These are phyloP conservation scores for Exocentrus adspersus DNA, from an alignment of 2,888 invertebrate genomes.

Conservation along the genomic window DNA sequence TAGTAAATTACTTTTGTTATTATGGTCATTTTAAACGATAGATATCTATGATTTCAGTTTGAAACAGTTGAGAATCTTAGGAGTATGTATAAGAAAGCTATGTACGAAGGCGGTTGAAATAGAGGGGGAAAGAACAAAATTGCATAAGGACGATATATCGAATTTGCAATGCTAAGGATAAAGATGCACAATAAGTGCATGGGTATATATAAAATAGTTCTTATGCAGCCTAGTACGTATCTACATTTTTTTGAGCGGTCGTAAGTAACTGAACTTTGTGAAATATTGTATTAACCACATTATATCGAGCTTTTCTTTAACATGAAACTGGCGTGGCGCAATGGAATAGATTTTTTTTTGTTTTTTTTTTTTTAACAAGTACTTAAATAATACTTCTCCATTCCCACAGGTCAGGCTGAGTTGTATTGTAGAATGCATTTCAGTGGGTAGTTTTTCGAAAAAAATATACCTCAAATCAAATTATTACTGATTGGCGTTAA, in stretches of 20 bases:
- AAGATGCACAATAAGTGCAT: conserved; percentile 45
- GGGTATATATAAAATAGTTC: conserved; percentile 47
- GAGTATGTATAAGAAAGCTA: conserved; percentile 57
- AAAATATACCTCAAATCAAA: too few species aligned
- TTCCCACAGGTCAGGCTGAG: too few species aligned
- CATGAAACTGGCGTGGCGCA: neutral
- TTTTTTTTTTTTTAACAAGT: neutral
- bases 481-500: too few species aligned
- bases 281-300: conserved; percentile 46
- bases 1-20: conserved; percentile 30
- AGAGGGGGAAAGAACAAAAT: conserved; percentile 48
- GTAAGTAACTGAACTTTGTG: conserved; percentile 48
- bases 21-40: conserved; percentile 56
- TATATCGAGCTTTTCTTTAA: conserved; percentile 27
- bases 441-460: too few species aligned
- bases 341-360: too few species aligned
- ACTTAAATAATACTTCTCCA: neutral
- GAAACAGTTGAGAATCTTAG: conserved; percentile 62
- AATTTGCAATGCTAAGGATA: conserved; percentile 43
- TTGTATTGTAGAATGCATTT: too few species aligned
- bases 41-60: conserved; percentile 60
- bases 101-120: conserved; percentile 51
- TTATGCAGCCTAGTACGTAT: conserved; percentile 48
- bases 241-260: conserved; percentile 46
- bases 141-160: conserved; percentile 46